phyloP scores from a whole-genome alignment of 2,888 invertebrate species.

The Spodoptera littoralis region DNA sequence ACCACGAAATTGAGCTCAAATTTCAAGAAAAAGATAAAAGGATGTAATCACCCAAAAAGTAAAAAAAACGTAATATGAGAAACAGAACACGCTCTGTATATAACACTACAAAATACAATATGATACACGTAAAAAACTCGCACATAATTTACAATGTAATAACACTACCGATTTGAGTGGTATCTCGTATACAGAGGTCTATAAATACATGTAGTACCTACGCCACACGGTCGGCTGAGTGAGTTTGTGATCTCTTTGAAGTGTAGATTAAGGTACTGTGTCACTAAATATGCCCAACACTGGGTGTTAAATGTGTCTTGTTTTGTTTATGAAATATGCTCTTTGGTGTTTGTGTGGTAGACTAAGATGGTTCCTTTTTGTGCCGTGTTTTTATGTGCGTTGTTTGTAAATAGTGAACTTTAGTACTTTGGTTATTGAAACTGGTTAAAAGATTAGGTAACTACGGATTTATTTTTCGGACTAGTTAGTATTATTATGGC shows the following conservation, averaged over 20 bases:
- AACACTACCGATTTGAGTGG: constrained; percentile 22
- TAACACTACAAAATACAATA: neutral
- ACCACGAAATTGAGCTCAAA: too few relatives aligned
- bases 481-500: too few relatives aligned
- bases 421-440: too few relatives aligned
- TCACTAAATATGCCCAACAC: constrained; percentile 52
- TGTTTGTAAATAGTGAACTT: too few relatives aligned
- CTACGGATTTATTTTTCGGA: too few relatives aligned
- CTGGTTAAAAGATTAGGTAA: too few relatives aligned
- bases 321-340: constrained; percentile 41
- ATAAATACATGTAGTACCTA: constrained; percentile 41
- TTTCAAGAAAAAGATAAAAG: too few relatives aligned
- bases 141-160: constrained; percentile 22
- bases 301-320: constrained; percentile 36
- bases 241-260: constrained; percentile 62
- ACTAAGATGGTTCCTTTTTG: neutral
- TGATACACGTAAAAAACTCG: constrained; percentile 2
- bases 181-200: constrained; percentile 8
- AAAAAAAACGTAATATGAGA: too few relatives aligned
- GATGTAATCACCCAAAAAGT: too few relatives aligned
- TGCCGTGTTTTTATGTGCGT: too few relatives aligned
- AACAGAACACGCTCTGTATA: too few relatives aligned
- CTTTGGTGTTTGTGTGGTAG: constrained; percentile 24
- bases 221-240: constrained; percentile 34
- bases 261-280: constrained; percentile 62